A percentile compares a stretch with the other conserved stretches of the same genome.
phyloP scores from a whole-genome alignment of 2,888 invertebrate species.

The Calameuta filiformis region DNA sequence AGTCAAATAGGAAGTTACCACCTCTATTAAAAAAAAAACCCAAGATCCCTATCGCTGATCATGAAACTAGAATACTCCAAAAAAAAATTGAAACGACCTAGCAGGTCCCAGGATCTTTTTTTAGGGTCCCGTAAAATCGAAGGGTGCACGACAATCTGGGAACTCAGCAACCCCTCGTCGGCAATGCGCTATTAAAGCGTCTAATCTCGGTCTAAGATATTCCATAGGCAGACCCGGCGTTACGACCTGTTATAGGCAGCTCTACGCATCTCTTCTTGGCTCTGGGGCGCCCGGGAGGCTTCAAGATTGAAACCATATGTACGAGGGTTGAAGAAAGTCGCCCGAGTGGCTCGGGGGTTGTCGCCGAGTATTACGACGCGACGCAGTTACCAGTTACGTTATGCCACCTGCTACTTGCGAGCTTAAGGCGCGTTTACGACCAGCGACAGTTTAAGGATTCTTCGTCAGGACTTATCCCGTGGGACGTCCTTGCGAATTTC shows the following conservation, averaged over 20 bases:
- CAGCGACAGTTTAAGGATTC: not conserved
- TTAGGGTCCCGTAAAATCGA: not conserved
- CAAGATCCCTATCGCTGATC: slow-evolving; percentile 20
- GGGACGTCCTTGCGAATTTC: not conserved
- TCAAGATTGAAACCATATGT: slow-evolving; percentile 34
- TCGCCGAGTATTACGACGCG: slow-evolving; percentile 9
- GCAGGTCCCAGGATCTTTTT: not conserved
- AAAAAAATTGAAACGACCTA: not conserved
- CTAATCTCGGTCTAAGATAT: not conserved
- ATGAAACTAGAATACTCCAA: not conserved
- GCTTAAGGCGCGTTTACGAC: not conserved
- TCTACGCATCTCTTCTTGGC: slow-evolving; percentile 5
- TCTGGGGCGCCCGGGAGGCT: not conserved
- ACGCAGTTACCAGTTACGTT: slow-evolving; percentile 7
- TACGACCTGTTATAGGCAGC: not conserved
- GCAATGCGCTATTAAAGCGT: not conserved
- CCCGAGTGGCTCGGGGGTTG: slow-evolving; percentile 12
- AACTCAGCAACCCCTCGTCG: not conserved
- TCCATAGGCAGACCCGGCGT: not conserved
- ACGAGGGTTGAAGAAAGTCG: slow-evolving; percentile 20
- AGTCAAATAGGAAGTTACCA: not conserved
- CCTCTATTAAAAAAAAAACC: not conserved
- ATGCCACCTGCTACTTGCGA: slow-evolving; percentile 26
- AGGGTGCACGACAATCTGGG: not conserved
- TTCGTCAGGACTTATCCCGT: not conserved